Evolutionary conservation across 1,140 invertebrate genomes (phyloP).

Genomic region (Carposina sasakii): DNA sequence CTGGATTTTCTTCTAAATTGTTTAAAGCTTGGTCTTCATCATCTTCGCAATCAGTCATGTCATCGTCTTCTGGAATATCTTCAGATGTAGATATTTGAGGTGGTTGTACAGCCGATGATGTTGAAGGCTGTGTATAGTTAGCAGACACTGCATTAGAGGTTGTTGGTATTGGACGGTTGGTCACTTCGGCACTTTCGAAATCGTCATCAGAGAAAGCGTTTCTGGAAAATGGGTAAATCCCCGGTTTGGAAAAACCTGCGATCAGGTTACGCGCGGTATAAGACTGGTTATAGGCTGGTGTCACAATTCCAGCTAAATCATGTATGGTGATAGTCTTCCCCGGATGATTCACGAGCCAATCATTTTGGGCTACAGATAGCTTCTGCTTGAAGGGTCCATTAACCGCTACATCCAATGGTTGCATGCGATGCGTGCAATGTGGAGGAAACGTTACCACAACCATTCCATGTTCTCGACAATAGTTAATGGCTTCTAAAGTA

Average conservation of each 20-base stretch:
- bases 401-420: slow-evolving; percentile 62
- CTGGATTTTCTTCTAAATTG: no score
- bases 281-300: slow-evolving; percentile 16
- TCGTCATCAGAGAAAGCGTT: slow-evolving; percentile 18
- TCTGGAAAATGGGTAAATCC: slow-evolving; percentile 19
- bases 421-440: slow-evolving; percentile 49
- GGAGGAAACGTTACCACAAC: slow-evolving; percentile 49
- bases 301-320: slow-evolving; percentile 21
- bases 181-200: slow-evolving; percentile 19
- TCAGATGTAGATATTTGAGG: no score
- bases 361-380: slow-evolving; percentile 33
- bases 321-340: slow-evolving; percentile 25
- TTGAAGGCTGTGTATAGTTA: no score
- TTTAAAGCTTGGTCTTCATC: no score
- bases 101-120: no score
- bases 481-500: slow-evolving; percentile 34
- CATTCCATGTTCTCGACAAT: slow-evolving; percentile 42
- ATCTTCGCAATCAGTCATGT: no score
- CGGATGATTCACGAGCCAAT: slow-evolving; percentile 37
- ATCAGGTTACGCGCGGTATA: slow-evolving; percentile 10
- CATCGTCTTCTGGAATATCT: no score
- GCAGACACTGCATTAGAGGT: no score
- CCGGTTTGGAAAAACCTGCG: slow-evolving; percentile 15
- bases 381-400: slow-evolving; percentile 49
- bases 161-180: no score